Percentiles rank a stretch among this genome's conserved stretches.
phyloP scores from a whole-genome alignment of 1,140 invertebrate species.

The Cherax quadricarinatus region DNA sequence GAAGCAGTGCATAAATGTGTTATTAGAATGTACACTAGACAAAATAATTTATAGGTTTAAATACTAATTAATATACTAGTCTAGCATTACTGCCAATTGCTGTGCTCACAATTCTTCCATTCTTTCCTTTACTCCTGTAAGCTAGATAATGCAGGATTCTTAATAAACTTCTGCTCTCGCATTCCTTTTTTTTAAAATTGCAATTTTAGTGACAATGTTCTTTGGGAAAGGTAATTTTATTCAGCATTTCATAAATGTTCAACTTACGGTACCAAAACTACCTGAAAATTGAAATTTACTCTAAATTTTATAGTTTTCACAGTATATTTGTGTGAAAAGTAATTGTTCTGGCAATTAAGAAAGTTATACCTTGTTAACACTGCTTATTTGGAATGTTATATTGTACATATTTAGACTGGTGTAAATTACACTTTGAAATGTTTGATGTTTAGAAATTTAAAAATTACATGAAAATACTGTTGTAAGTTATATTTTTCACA shows the following conservation, averaged over 20 bases:
- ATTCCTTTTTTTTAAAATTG: not conserved
- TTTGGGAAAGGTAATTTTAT: not conserved
- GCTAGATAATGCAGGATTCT: not conserved
- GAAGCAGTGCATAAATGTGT: not conserved
- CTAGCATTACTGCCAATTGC: not conserved
- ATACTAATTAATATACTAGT: conserved; percentile 14
- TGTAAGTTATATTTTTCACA: not conserved
- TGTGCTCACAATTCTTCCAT: not conserved
- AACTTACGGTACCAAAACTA: not conserved
- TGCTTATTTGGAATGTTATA: not conserved
- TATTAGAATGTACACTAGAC: not conserved
- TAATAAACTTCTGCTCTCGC: not conserved
- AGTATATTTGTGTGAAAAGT: not conserved
- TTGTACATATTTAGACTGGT: not conserved
- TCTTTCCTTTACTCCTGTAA: not conserved
- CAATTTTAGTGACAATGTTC: not conserved
- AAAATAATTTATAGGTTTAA: conserved; percentile 3
- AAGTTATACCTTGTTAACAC: not conserved
- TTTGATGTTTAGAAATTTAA: not conserved
- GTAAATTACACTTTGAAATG: not conserved
- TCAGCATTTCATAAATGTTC: not conserved
- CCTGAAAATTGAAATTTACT: not conserved
- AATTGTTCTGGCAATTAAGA: not conserved
- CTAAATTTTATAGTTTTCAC: not conserved
- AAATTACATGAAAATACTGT: not conserved